phyloP scores from a whole-genome alignment of 1,140 invertebrate genomes.

The Drosophila persimilis region DNA sequence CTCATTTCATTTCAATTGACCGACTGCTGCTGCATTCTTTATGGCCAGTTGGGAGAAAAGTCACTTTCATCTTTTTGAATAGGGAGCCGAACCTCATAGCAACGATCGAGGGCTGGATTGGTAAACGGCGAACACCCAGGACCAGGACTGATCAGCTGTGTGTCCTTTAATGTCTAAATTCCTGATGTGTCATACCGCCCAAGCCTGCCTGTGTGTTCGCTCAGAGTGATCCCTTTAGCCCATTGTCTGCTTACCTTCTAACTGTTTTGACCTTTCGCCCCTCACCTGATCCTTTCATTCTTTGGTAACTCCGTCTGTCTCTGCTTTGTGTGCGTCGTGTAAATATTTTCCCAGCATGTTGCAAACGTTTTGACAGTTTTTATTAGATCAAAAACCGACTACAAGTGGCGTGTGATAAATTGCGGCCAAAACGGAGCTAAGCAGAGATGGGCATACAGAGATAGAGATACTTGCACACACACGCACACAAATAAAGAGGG shows the following conservation, averaged over 20 bases:
- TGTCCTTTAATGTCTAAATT: conserved; percentile 72
- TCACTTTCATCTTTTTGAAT: conserved; percentile 79
- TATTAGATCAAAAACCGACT: conserved; percentile 74
- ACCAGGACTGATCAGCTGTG: conserved; percentile 44
- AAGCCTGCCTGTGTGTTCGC: conserved; percentile 29
- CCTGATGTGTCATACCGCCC: conserved; percentile 75
- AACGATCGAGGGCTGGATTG: no score
- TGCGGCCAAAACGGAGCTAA: conserved; percentile 62
- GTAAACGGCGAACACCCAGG: background rate
- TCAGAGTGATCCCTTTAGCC: conserved; percentile 39
- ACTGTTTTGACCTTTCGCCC: conserved; percentile 43
- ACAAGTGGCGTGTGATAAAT: conserved; percentile 79
- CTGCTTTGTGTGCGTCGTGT: conserved; percentile 50
- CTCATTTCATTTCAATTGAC: conserved; percentile 65
- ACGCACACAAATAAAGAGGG: conserved; percentile 6
- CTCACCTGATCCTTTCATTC: conserved; percentile 1
- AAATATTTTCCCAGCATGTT: conserved; percentile 78
- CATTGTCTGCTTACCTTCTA: conserved; percentile 52
- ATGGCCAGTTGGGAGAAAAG: conserved; percentile 37
- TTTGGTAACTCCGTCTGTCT: conserved; percentile 1
- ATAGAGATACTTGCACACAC: conserved; percentile 17
- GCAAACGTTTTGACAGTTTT: conserved; percentile 81
- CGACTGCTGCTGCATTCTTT: conserved; percentile 44
- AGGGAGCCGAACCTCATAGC: conserved; percentile 49
- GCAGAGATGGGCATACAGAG: conserved; percentile 37